Evolutionary conservation across 2,888 invertebrate species (phyloP), one percentile per base, ranked within the genome.

Genomic region (Lasius fuliginosus): DNA sequence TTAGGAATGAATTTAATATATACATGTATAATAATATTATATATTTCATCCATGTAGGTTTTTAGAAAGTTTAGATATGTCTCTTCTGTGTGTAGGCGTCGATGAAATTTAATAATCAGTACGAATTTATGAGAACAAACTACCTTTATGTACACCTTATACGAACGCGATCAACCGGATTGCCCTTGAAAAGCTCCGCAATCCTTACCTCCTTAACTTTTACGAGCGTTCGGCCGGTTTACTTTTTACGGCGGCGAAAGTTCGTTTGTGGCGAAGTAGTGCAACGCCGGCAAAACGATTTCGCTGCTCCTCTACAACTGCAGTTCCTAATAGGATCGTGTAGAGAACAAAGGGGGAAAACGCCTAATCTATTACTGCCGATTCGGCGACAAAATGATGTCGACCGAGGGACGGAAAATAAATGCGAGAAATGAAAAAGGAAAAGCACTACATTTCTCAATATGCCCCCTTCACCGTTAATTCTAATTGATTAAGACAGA

Each of bases 151-250:
- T 30, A 27, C 27, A 15, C 12, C 11, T 6, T 74, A 27, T 77
- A 76, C 23, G 76, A 36, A 36, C 46, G 58, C 46, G 75, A 74
- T 74, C 79, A 73, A 18, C 46, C 74, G 33, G 23, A 82, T 71
- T 77, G 75, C 84, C 90, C 89, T 89, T 77, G 89, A 90, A 88
- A 88, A 90, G 90, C 86, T 90, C 85, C 53, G 84, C 85, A 85
- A 90, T 89, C 87, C 85, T 85, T 83, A 85, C 82, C 85, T 89
- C 85, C 84, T 85, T 89, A 89, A 89, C 89, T 89, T 89, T 85
- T 65, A 81, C 90, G 83, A 76, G 84, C 84, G 75, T 87, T 87
- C 74, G 82, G 82, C 83, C 83, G 83, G 84, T 85, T 73, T 83
- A 83, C 85, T 84, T 90, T 85, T 84, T 85, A 87, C 86, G 75